phyloP scores from a whole-genome alignment of 1,140 invertebrate species.

The Atta texana region DNA sequence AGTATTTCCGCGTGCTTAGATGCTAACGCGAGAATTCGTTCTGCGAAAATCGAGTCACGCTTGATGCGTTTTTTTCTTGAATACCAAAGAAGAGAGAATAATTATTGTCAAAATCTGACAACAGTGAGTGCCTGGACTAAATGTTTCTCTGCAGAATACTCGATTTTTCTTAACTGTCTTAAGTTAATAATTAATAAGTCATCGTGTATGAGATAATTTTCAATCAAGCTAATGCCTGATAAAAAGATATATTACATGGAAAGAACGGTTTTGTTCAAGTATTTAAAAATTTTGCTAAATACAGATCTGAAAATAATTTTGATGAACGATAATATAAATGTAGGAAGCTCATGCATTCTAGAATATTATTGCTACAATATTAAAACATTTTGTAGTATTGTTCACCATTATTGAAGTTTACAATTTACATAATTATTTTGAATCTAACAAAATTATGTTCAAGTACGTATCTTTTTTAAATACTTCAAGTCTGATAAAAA shows the following conservation, averaged over 20 bases:
- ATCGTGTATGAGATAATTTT: not conserved
- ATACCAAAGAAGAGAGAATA: not conserved
- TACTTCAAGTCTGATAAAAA: not conserved
- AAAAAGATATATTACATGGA: not conserved
- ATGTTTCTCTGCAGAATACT: not conserved
- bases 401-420: too few species aligned
- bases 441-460: too few species aligned
- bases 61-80: not conserved
- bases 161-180: not conserved
- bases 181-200: not conserved
- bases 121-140: not conserved
- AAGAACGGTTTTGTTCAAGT: too few species aligned
- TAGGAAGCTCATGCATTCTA: too few species aligned
- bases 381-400: too few species aligned
- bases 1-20: constrained; percentile 36
- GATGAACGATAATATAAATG: too few species aligned
- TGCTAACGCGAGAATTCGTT: constrained; percentile 24
- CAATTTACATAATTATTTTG: too few species aligned
- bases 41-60: constrained; percentile 31
- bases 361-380: too few species aligned
- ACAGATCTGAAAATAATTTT: too few species aligned
- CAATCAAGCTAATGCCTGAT: not conserved
- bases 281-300: too few species aligned
- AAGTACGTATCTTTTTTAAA: too few species aligned
- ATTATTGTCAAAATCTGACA: not conserved